Base-by-base conservation (phyloP, 2,888 invertebrate species). In the Geophilus truncorum region DNA sequence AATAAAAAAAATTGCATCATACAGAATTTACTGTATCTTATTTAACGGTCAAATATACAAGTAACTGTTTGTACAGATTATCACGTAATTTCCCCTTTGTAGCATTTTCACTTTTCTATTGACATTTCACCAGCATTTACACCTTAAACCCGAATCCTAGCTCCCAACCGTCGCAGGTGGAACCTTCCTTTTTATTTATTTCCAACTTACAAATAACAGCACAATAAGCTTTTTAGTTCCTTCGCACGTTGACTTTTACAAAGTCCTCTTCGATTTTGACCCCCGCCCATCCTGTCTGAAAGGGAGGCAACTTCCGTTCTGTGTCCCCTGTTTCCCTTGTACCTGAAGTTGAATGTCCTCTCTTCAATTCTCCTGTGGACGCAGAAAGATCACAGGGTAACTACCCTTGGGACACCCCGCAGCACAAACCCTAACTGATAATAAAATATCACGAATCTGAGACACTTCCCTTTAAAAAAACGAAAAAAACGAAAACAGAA, bases 261-360 rank as follows among this genome's bases (percentile, higher is more conserved):
- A 77, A 36, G 30, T 77, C 77, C 77, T 77, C 23, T 32, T 70
- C 70, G 70, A 70, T 70, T 25, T 70, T 70, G 70, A 70, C 70
- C 70, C 25, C 70, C 70, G 70, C 70, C 70, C 70, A 70, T 70
- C 70, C 70, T 70, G 70, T 70, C 70, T 70, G 70, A 70, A 70
- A 70, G 70, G 70, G 70, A 70, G 70, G 70, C 70, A 28, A 70
- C 70, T 70, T 70, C 70, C 70, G 70, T 70, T 70, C 28, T 70
- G 15, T 70, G 70, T 70, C 32, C 77, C 77, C 77, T 21, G 12
- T 30, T 32, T 77, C 77, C 77, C 77, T 32, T 36, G 77, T 32
- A 77, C 32, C 77, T 77, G 77, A 77, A 77, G 32, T 36, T 32
- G 77, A 77, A 32, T 70, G 70, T 70, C 70, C 70, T 70, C 70